Evolutionary conservation across 2,113 vertebrate genomes (phyloP).

Genomic region (Erinaceus europaeus): DNA sequence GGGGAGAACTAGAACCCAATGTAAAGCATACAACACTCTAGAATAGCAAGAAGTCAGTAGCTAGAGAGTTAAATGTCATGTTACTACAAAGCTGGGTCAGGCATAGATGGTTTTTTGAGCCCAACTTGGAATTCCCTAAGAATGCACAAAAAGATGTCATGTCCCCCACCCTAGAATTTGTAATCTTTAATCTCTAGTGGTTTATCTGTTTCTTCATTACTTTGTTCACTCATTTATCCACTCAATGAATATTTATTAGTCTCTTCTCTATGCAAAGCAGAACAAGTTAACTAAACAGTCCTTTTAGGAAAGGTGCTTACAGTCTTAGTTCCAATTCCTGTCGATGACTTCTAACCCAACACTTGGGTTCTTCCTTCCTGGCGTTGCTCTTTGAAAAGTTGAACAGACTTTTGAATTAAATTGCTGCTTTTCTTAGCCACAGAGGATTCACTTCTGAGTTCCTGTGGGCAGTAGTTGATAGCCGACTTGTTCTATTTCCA

Average conservation of each 20-base stretch:
- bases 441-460: not conserved
- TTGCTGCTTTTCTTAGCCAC: not conserved
- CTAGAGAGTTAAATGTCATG: accelerated
- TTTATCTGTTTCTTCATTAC: not conserved
- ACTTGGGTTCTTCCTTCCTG: not conserved
- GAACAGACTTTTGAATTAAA: not conserved
- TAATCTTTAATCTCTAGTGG: not conserved
- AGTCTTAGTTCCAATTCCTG: not conserved
- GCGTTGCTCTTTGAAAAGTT: not conserved
- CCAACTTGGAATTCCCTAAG: not conserved
- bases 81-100: not conserved
- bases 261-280: not conserved
- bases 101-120: not conserved
- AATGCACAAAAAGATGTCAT: not conserved
- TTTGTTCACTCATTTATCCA: not conserved
- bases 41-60: not conserved
- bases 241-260: not conserved
- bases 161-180: accelerated
- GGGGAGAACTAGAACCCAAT: too few species aligned
- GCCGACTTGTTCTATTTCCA: not conserved
- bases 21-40: too few species aligned
- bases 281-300: not conserved
- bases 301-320: not conserved
- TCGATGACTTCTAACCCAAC: not conserved
- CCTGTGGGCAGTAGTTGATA: not conserved